Evolutionary conservation across 2,888 invertebrate species (phyloP), one percentile per base, ranked within the genome.

Genomic region (Cosmia trapezina): DNA sequence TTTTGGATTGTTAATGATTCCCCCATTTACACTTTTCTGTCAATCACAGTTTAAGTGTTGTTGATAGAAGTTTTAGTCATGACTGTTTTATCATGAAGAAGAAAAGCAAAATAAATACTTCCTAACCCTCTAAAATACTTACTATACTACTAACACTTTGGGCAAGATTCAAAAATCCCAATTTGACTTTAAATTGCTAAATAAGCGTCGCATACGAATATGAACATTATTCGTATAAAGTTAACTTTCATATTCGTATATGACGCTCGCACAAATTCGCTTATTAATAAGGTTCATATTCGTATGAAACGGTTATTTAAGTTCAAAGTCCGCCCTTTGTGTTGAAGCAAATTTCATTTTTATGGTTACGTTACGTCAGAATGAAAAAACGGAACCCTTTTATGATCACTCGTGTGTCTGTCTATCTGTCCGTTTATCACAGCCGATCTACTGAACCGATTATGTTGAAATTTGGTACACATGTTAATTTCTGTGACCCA

Each of bases 1-100:
- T 94, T 93, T 88, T 81, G 85, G 87, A 88, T 88, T 89, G 91
- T 87, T 89, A 87, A 89, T 90, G 87, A 91, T 89, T 89, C 87
- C 81, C 81, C 80, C 84, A 83, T 88, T 88, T 86, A 79, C 80
- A 77, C 87, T 83, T 79, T 86, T 84, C 75, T 81, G 70, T 73
- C 74, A 90, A 89, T 90, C 86, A 85, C 85, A 76, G 81, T 89
- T 89, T 83, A 83, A 90, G 81, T 88, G 86, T 84, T 86, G 83
- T 84, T 82, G 51, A 64, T 76, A 68, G 33, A 73, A 80, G 78
- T 83, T 78, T 47, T 61, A 83, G 83, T 80, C 51, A 81, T 60
- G 47, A 70, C 60, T 79, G 68, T 80, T 45, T 9, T 67, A 57
- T 37, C 7, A 11, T 14, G 22, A 19, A 37, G 14, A 45, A 33